Conservation (phyloP, 2,113 vertebrate genomes). For the Oncorhynchus nerka region DNA sequence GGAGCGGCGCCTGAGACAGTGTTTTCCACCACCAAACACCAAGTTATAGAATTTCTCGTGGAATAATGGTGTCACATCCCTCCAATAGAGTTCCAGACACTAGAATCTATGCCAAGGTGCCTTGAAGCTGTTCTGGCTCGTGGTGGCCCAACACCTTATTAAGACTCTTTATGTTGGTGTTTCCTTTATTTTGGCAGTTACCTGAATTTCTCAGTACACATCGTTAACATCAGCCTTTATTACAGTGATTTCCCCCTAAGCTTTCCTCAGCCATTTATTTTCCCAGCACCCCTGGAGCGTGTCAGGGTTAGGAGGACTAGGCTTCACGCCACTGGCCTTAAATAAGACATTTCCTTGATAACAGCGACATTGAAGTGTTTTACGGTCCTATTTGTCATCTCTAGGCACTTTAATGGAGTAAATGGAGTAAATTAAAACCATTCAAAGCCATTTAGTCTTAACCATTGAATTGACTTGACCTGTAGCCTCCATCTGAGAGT, state of each 20-base stretch:
- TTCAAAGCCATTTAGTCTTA: slow-evolving; percentile 37
- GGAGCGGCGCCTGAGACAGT: background rate
- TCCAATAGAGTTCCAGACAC: too few species aligned
- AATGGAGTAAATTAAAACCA: slow-evolving; percentile 32
- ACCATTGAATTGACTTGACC: background rate
- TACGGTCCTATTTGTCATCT: slow-evolving; percentile 34
- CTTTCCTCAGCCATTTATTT: slow-evolving; percentile 33
- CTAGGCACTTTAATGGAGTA: slow-evolving; percentile 32
- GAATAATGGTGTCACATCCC: too few species aligned
- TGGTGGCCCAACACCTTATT: too few species aligned
- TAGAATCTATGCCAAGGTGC: too few species aligned
- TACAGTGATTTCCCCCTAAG: slow-evolving; percentile 7
- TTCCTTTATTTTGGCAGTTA: too few species aligned
- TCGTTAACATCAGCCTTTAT: slow-evolving; percentile 19
- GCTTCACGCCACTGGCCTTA: slow-evolving; percentile 3
- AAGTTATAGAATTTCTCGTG: too few species aligned
- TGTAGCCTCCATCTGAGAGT: too few species aligned
- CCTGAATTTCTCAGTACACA: background rate
- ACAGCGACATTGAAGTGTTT: slow-evolving; percentile 34
- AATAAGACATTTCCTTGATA: slow-evolving; percentile 23
- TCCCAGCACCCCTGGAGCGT: slow-evolving; percentile 15
- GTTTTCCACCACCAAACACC: too few species aligned
- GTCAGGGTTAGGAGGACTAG: slow-evolving; percentile 26
- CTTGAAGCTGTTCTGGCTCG: too few species aligned
- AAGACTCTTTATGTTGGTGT: too few species aligned